Evolutionary conservation across 2,888 invertebrate genomes (phyloP).

Genomic region (Drosophila mulleri): DNA sequence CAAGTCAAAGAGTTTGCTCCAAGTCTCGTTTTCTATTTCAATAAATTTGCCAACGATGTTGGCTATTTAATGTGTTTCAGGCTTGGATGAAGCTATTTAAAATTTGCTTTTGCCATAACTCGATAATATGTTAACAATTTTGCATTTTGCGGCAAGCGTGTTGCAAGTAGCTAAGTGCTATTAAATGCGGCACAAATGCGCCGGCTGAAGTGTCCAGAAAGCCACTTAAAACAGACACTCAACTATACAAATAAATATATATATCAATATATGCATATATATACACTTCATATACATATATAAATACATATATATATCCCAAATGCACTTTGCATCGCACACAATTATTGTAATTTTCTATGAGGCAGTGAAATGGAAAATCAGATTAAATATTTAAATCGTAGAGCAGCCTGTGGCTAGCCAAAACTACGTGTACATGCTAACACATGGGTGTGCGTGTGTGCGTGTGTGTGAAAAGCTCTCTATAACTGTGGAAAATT

Average conservation of each 20-base stretch:
- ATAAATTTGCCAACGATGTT: slow-evolving; percentile 8
- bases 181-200: slow-evolving; percentile 40
- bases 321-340: slow-evolving; percentile 20
- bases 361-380: slow-evolving; percentile 70
- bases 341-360: slow-evolving; percentile 62
- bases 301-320: slow-evolving; percentile 3
- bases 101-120: slow-evolving; percentile 14
- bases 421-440: slow-evolving; percentile 41
- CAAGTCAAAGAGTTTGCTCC: no score
- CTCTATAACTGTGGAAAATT: slow-evolving; percentile 61
- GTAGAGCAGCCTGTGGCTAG: slow-evolving; percentile 62
- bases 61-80: slow-evolving; percentile 13
- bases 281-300: not conserved
- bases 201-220: slow-evolving; percentile 26
- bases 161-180: slow-evolving; percentile 45
- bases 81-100: slow-evolving; percentile 3
- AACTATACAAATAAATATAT: slow-evolving; percentile 10
- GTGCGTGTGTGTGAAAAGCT: slow-evolving; percentile 17
- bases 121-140: slow-evolving; percentile 33
- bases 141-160: slow-evolving; percentile 33
- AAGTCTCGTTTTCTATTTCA: not conserved
- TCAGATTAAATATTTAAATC: slow-evolving; percentile 80
- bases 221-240: slow-evolving; percentile 46
- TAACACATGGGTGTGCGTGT: slow-evolving; percentile 6
- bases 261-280: slow-evolving; percentile 1